Evolutionary conservation across 2,797 vertebrate genomes (phyloP), one percentile per base, ranked within the genome.

Genomic region (Scarus forsteni): DNA sequence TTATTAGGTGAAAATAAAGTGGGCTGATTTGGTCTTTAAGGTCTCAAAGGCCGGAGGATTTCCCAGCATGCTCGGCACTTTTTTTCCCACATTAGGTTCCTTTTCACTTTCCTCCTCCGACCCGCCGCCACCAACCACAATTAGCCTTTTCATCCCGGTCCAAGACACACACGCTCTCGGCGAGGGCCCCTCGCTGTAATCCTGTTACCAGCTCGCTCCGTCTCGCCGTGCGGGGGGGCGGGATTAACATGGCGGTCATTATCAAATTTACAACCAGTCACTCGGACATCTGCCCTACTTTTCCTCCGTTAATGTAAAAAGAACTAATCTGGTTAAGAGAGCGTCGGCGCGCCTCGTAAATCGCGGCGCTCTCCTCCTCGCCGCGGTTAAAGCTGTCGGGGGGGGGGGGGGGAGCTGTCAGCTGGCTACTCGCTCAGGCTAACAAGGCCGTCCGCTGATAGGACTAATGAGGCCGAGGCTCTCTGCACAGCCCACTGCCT

Each of bases 221-320:
- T 80, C 82, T 71, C 18, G 10, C 19, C 5, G 46, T 50, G n/a
- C 7, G 54, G 63, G 70, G 77, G 69, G 89, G n/a, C n/a, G n/a
- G 94, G 94, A 95, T 96, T 96, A 96, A 95, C 85, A 70, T 88
- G 84, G 91, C 56, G 90, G 93, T 95, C 95, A 94, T 94, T 92
- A 94, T 92, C 88, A 70, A 95, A 95, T 96, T 95, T 96, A 94
- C 88, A 92, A 93, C 92, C 95, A 95, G 95, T 93, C 94, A 71
- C 84, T 94, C 90, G 86, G 96, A 96, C 95, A 97, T 96, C 96
- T 97, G 96, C 92, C 96, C 95, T 95, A 93, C 92, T 95, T 96
- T 95, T 88, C 73, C 84, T 73, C 65, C 9, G 80, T 90, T 90
- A 95, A 94, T 92, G 89, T 88, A 90, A 92, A 93, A 91, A 89